Conservation (phyloP, 2,888 invertebrate genomes). For the Tortrix viridana region DNA sequence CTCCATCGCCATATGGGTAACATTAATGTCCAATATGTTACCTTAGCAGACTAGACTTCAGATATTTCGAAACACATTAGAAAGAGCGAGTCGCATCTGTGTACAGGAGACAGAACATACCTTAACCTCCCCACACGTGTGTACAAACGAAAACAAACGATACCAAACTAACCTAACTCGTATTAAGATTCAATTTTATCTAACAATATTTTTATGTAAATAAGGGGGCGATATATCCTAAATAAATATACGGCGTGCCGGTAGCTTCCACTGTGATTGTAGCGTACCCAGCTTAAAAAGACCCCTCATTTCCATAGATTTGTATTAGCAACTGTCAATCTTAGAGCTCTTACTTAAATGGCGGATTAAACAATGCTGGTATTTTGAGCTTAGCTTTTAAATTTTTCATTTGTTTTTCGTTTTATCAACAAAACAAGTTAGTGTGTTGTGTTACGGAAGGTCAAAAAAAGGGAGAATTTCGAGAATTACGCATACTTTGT, state of each 20-base stretch:
- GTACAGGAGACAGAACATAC: conserved; percentile 41
- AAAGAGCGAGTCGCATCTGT: conserved; percentile 18
- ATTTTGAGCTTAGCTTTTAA: conserved; percentile 52
- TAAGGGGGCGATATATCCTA: conserved; percentile 72
- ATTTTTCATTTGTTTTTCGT: conserved; percentile 34
- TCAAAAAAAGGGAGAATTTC: neutral
- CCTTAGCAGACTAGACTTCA: neutral
- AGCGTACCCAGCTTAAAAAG: conserved; percentile 57
- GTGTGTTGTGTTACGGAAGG: conserved; percentile 19
- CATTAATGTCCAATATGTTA: neutral
- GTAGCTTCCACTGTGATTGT: conserved; percentile 63
- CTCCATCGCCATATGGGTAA: too few species aligned
- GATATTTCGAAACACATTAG: conserved; percentile 21
- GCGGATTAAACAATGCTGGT: conserved; percentile 53
- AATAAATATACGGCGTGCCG: conserved; percentile 77
- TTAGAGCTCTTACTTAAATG: conserved; percentile 47
- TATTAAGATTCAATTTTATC: conserved; percentile 59
- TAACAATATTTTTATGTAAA: conserved; percentile 60
- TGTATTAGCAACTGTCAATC: conserved; percentile 38
- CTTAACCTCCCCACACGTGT: conserved; percentile 51
- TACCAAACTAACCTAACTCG: conserved; percentile 50
- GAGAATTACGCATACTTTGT: neutral
- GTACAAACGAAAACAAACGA: conserved; percentile 48
- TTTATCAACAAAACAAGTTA: conserved; percentile 23
- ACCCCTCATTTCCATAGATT: conserved; percentile 44